These are phyloP conservation scores for Zapus hudsonius DNA, from an alignment of 2,113 vertebrate genomes.

Conservation along the genomic window DNA sequence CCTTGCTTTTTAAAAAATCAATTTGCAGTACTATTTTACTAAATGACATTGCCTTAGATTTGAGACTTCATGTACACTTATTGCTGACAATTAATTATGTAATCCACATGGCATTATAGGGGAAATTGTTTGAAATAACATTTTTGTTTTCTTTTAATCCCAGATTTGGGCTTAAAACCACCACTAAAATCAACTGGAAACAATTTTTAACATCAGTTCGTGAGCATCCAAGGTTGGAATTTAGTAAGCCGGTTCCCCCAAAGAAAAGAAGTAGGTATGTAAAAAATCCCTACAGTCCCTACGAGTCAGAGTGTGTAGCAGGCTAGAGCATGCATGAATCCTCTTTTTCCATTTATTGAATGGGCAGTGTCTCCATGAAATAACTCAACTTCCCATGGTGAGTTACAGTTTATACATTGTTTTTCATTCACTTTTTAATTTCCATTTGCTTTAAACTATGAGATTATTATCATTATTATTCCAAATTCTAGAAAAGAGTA, in stretches of 20 bases:
- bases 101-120: not conserved
- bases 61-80: slow-evolving; percentile 16
- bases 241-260: not conserved
- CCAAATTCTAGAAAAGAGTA: not conserved
- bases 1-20: slow-evolving; percentile 5
- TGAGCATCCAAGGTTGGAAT: slow-evolving; percentile 46
- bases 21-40: not conserved
- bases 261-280: slow-evolving; percentile 70
- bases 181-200: slow-evolving; percentile 80
- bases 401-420: not conserved
- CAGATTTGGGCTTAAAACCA: slow-evolving; percentile 79
- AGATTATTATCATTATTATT: not conserved
- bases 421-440: not conserved
- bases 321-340: not conserved
- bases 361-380: not conserved
- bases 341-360: not conserved
- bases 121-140: fast-evolving
- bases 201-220: slow-evolving; percentile 79
- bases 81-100: not conserved
- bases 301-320: not conserved
- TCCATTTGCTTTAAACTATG: not conserved
- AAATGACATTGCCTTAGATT: not conserved
- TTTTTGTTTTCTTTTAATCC: slow-evolving; percentile 9
- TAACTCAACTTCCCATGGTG: not conserved
- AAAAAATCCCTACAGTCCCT: not conserved